Conservation (phyloP, 2,113 vertebrate species). For the Cygnus atratus region DNA sequence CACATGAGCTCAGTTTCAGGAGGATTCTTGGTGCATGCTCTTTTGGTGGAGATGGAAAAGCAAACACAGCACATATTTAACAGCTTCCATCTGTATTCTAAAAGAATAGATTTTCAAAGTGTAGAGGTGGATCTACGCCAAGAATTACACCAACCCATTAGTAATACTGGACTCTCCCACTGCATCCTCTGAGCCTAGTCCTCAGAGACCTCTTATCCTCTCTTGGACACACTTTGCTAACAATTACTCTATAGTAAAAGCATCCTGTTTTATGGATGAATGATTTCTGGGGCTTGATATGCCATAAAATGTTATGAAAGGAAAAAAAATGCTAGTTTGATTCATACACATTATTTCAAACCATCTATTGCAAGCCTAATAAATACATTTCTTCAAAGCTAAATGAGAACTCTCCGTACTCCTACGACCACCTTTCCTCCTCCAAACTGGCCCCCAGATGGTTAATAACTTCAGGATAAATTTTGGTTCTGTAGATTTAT, state of each 20-base stretch:
- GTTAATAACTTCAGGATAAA: conserved; percentile 27
- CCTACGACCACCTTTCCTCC: background rate
- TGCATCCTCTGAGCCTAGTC: conserved; percentile 16
- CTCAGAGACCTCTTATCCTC: conserved; percentile 50
- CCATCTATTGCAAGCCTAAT: background rate
- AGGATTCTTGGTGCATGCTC: conserved; percentile 1
- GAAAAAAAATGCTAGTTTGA: background rate
- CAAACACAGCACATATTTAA: conserved; percentile 43
- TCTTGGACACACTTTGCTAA: conserved; percentile 55
- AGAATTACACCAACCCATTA: conserved; percentile 55
- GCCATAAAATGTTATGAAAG: background rate
- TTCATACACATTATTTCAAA: background rate
- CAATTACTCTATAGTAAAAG: conserved; percentile 54
- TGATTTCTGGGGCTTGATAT: conserved; percentile 7
- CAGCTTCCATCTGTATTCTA: conserved; percentile 53
- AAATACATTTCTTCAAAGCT: background rate
- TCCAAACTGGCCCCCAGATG: background rate
- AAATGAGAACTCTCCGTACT: background rate
- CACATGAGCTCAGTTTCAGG: background rate
- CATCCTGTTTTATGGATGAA: conserved; percentile 36
- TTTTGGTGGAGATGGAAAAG: background rate
- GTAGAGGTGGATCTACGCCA: conserved; percentile 44
- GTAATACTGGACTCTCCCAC: conserved; percentile 38
- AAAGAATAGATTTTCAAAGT: conserved; percentile 48
- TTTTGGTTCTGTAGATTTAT: conserved; percentile 26